Evolutionary conservation across 2,888 invertebrate genomes (phyloP).

Genomic region (Hirtodrosophila duncani): DNA sequence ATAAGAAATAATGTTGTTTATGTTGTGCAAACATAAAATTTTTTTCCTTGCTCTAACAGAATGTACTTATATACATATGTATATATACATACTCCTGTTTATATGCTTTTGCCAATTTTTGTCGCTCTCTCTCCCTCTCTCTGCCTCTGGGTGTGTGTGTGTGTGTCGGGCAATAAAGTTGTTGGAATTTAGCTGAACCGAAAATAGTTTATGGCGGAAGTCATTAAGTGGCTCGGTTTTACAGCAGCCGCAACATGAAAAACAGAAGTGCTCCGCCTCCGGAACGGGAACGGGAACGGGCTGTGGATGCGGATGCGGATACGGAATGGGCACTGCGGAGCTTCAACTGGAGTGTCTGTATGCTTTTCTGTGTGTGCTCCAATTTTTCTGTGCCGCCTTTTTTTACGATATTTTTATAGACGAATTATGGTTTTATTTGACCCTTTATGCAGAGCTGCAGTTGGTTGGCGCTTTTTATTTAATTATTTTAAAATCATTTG

Average conservation of each 20-base stretch:
- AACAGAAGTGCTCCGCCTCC: conserved; percentile 59
- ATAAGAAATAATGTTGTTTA: conserved; percentile 73
- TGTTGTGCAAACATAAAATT: conserved; percentile 70
- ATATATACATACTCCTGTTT: conserved; percentile 3
- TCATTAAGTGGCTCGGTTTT: conserved; percentile 72
- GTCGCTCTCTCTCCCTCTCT: conserved; percentile 42
- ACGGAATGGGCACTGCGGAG: background rate
- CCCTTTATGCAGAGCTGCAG: conserved; percentile 49
- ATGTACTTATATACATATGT: conserved; percentile 5
- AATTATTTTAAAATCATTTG: conserved; percentile 68
- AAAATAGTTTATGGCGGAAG: conserved; percentile 72
- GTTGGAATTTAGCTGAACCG: conserved; percentile 72
- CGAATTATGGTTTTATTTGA: conserved; percentile 65
- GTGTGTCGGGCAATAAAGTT: conserved; percentile 60
- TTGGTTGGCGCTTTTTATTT: conserved; percentile 40
- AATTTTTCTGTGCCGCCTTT: conserved; percentile 47
- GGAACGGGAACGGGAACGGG: conserved; percentile 12
- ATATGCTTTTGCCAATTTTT: conserved; percentile 49
- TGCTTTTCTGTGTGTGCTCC: conserved; percentile 14
- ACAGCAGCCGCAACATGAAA: conserved; percentile 72
- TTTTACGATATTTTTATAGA: conserved; percentile 69
- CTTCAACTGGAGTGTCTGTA: conserved; percentile 9
- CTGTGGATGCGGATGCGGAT: background rate
- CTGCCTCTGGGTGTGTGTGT: conserved; percentile 23
- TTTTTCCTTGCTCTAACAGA: conserved; percentile 18